Conservation (phyloP, 2,888 invertebrate genomes). For the Sminthurides aquaticus region DNA sequence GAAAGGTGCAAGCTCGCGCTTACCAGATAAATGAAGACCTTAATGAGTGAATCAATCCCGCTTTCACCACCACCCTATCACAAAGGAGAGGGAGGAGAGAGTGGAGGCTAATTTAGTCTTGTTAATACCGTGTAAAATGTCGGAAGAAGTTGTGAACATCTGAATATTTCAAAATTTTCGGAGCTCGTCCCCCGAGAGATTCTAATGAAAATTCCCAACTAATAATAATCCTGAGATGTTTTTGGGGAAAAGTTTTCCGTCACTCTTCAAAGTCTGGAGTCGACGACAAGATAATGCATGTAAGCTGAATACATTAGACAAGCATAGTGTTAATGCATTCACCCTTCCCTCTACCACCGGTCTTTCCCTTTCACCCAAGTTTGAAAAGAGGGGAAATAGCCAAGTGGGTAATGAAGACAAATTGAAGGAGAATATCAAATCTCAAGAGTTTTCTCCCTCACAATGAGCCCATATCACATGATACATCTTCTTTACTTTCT, state of each 20-base stretch:
- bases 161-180: neutral
- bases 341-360: neutral
- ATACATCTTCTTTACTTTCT: neutral
- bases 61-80: too few species aligned
- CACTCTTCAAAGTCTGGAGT: neutral
- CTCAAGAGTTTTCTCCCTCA: conserved; percentile 14
- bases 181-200: neutral
- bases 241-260: neutral
- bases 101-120: neutral
- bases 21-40: too few species aligned
- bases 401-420: conserved; percentile 21
- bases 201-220: conserved; percentile 2
- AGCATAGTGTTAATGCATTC: conserved; percentile 7
- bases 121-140: neutral
- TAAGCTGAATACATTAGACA: conserved; percentile 1
- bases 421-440: conserved; percentile 22
- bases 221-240: neutral
- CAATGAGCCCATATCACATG: conserved; percentile 1
- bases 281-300: neutral
- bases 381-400: conserved; percentile 15
- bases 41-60: too few species aligned
- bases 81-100: too few species aligned
- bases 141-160: neutral
- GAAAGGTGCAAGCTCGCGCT: too few species aligned
- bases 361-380: neutral